Evolutionary conservation across 2,113 vertebrate species (phyloP), one percentile per base, ranked within the genome.

Genomic region (Lasiurus borealis): DNA sequence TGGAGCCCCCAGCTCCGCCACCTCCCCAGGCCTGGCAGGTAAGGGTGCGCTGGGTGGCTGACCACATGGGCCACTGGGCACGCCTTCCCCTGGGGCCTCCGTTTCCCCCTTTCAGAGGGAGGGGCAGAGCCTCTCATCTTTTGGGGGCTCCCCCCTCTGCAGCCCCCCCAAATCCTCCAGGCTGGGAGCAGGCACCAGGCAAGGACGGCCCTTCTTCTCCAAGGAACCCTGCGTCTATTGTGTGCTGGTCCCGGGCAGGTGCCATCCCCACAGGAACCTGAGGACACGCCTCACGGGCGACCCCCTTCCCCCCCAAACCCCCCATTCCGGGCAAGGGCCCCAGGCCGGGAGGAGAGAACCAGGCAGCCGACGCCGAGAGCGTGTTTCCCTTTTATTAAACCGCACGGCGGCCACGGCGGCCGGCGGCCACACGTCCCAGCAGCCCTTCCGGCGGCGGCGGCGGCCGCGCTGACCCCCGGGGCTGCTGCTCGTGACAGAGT

Each of bases 381-480:
- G 98, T 93, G 98, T 96, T 98, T 98, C 99, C 98, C 99, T 98
- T 99, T 99, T 99, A 99, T 99, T 99, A 98, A 98, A 99, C 98
- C 99, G 99, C 99, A 99, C 99, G 99, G 99, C 99, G 99, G 99
- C 99, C 99, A 99, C 99, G 99, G 99, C 99, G 99, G 99, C 99
- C 99, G 99, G 99, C 99, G 99, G 99, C 99, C 99, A 99, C 99
- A 99, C 99, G 99, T 99, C 99, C 99, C 99, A 99, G 99, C 99
- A 99, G 98, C 99, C 99, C 99, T 99, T 99, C 99, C 99, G 99
- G 99, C 99, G 98, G 99, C 99, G 40, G 99, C 99, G 99, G 99
- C 99, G 98, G 99, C 99, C 3, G 99, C 99, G 99, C 98, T 99
- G 99, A 99, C 99, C 99, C 99, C 96, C 96, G 98, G 99, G 99